These are phyloP conservation scores for Lithobius niger DNA, from an alignment of 1,140 invertebrate species.

Conservation along the genomic window DNA sequence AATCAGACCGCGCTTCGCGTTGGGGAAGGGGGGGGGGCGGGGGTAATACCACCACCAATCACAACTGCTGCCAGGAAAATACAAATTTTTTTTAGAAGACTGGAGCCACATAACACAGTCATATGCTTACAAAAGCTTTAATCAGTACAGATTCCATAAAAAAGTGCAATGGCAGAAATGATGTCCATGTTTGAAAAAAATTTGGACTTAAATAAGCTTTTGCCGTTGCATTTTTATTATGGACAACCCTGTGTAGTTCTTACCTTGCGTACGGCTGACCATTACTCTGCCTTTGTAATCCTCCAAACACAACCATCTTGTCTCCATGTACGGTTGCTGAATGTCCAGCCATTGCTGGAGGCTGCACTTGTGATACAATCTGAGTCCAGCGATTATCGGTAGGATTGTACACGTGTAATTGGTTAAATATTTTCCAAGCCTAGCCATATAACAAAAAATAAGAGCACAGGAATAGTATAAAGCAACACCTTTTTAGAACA, in stretches of 20 bases:
- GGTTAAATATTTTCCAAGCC: constrained; percentile 60
- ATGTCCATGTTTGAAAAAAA: not conserved
- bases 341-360: constrained; percentile 68
- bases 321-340: constrained; percentile 77
- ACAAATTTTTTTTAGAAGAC: not conserved
- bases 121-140: not conserved
- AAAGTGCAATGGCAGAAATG: not conserved
- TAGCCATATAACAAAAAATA: constrained; percentile 13
- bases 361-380: constrained; percentile 47
- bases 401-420: constrained; percentile 81
- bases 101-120: not conserved
- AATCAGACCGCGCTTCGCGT: too few relatives aligned
- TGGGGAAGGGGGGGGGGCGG: too few relatives aligned
- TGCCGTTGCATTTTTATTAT: not conserved
- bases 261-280: constrained; percentile 20
- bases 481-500: not conserved
- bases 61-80: too few relatives aligned
- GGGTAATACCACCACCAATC: too few relatives aligned
- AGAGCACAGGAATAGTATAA: not conserved
- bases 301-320: constrained; percentile 84
- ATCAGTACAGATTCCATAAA: not conserved
- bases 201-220: not conserved
- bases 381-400: constrained; percentile 68
- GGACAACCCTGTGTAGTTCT: not conserved
- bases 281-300: constrained; percentile 38